These are phyloP conservation scores for Celastrina argiolus DNA, from an alignment of 2,888 invertebrate species.

Conservation along the genomic window DNA sequence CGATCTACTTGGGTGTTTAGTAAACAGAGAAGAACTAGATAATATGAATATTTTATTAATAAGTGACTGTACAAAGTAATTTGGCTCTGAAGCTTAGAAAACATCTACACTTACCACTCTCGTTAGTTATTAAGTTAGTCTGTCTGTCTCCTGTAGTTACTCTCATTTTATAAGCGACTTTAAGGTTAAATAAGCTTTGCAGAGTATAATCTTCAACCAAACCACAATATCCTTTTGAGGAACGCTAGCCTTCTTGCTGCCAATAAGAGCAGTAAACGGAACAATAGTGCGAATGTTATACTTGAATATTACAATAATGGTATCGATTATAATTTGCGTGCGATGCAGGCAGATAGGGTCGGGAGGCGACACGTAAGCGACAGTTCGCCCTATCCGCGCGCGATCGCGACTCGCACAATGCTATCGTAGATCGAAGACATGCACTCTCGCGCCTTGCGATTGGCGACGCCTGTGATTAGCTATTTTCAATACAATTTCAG, in stretches of 20 bases:
- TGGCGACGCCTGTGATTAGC: conserved; percentile 62
- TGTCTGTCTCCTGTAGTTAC: too few species aligned
- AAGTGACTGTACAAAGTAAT: neutral
- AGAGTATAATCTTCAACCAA: too few species aligned
- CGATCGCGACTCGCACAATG: conserved; percentile 72
- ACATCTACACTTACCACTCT: too few species aligned
- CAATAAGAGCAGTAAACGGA: conserved; percentile 44
- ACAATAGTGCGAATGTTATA: conserved; percentile 72
- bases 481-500: conserved; percentile 46
- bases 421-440: conserved; percentile 73
- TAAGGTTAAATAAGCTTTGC: too few species aligned
- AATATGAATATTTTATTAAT: neutral
- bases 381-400: conserved; percentile 70
- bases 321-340: conserved; percentile 79
- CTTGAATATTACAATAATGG: conserved; percentile 76
- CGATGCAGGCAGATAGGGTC: conserved; percentile 68
- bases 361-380: conserved; percentile 73
- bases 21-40: neutral
- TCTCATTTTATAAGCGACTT: too few species aligned
- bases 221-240: neutral
- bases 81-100: too few species aligned
- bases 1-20: neutral
- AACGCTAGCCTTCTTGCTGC: neutral
- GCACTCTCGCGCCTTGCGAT: conserved; percentile 70
- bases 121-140: too few species aligned